Conservation (phyloP, 2,113 vertebrate genomes). For the Phalacrocorax brasilianus region DNA sequence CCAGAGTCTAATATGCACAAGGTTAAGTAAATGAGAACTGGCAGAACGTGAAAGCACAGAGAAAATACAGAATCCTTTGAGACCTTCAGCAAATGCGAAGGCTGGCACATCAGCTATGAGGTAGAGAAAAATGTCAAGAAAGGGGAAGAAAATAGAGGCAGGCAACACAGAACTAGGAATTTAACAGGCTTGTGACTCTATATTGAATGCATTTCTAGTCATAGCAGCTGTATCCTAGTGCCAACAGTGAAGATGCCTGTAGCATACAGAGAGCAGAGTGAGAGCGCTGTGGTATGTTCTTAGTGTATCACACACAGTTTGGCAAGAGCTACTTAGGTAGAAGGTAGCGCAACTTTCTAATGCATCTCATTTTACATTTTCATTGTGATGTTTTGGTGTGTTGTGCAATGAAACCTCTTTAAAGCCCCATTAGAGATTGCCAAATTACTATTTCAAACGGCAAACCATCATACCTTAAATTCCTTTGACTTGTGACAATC, state of each 20-base stretch:
- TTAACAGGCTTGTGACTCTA: not conserved
- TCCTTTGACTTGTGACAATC: not conserved
- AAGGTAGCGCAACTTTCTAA: not conserved
- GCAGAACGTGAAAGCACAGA: not conserved
- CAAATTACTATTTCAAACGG: not conserved
- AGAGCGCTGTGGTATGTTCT: not conserved
- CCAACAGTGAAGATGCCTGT: not conserved
- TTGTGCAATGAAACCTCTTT: not conserved
- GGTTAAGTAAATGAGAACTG: not conserved
- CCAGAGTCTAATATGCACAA: not conserved
- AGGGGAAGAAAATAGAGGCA: not conserved
- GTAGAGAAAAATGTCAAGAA: not conserved
- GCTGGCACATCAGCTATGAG: not conserved
- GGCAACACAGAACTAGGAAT: not conserved
- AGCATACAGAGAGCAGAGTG: not conserved
- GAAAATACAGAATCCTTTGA: not conserved
- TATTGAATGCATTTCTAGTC: fast-evolving
- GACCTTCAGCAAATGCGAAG: not conserved
- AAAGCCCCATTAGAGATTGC: not conserved
- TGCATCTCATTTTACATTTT: not conserved
- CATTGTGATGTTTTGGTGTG: not conserved
- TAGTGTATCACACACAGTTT: not conserved
- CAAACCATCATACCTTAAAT: not conserved
- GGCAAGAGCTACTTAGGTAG: not conserved
- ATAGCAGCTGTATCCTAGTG: not conserved